A percentile compares a stretch with the other conserved stretches of the same genome.
These are phyloP conservation scores for Euthynnus affinis DNA, from an alignment of 2,797 vertebrate genomes.

Conservation along the genomic window DNA sequence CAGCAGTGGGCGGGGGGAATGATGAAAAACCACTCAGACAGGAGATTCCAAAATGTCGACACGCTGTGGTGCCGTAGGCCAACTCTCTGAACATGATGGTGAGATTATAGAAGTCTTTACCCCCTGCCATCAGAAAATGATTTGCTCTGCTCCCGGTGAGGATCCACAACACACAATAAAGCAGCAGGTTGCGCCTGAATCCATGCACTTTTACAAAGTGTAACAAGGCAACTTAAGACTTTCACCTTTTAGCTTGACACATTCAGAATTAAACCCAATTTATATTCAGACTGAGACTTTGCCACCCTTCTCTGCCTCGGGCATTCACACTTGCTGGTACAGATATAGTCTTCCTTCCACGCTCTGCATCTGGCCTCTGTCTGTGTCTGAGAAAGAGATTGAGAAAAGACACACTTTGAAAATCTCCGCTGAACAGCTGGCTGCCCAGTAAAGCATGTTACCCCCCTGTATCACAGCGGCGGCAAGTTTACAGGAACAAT, in stretches of 20 bases:
- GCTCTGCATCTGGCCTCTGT: constrained; percentile 65
- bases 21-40: constrained; percentile 81
- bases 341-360: constrained; percentile 73
- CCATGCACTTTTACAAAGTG: constrained; percentile 52
- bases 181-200: constrained; percentile 43
- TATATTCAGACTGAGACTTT: constrained; percentile 74
- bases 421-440: constrained; percentile 69
- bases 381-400: constrained; percentile 50
- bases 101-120: constrained; percentile 74
- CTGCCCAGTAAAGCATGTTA: constrained; percentile 56
- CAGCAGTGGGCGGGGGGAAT: constrained; percentile 57
- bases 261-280: constrained; percentile 75
- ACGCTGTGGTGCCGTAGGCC: constrained; percentile 68
- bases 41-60: constrained; percentile 80
- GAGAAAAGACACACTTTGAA: constrained; percentile 52
- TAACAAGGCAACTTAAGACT: constrained; percentile 65
- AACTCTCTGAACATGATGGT: constrained; percentile 74
- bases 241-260: constrained; percentile 70
- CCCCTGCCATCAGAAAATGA: constrained; percentile 74
- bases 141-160: constrained; percentile 68
- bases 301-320: constrained; percentile 58
- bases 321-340: constrained; percentile 74
- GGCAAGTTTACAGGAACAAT: constrained; percentile 14
- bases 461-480: constrained; percentile 18
- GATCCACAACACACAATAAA: constrained; percentile 60